Evolutionary conservation across 2,113 vertebrate genomes (phyloP).

Genomic region (Arvicanthis niloticus): DNA sequence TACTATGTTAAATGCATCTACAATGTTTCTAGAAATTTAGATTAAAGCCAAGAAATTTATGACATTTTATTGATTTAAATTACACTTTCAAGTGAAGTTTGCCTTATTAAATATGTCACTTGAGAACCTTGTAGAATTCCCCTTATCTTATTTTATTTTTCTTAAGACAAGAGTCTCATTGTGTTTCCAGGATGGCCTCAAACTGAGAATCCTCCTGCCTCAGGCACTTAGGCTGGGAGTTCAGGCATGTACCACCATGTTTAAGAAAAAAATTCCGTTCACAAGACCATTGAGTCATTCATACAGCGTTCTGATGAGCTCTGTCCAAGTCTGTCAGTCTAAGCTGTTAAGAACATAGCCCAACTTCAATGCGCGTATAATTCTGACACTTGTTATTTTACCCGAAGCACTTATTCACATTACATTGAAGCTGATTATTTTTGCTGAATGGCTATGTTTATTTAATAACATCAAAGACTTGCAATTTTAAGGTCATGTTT

Average conservation of each 20-base stretch:
- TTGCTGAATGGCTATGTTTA: slow-evolving; percentile 30
- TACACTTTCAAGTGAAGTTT: neutral
- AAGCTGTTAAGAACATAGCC: neutral
- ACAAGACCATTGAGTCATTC: neutral
- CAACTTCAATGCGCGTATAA: neutral
- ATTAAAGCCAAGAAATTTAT: neutral
- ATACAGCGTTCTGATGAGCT: neutral
- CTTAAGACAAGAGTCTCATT: neutral
- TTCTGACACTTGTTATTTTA: neutral
- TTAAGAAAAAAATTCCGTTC: neutral
- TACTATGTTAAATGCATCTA: neutral
- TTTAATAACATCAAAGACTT: slow-evolving; percentile 43
- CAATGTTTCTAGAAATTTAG: neutral
- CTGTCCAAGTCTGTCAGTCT: neutral
- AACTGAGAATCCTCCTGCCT: neutral
- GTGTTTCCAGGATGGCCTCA: neutral
- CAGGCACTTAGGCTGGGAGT: neutral
- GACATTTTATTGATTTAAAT: neutral
- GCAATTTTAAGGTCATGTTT: slow-evolving; percentile 49
- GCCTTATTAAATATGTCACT: neutral
- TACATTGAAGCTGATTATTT: neutral
- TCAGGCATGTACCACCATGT: neutral
- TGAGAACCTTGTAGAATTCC: neutral
- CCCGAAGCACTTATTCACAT: neutral
- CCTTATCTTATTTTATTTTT: neutral